Evolutionary conservation across 2,113 vertebrate genomes (phyloP).

Genomic region (Hippopotamus amphibius): DNA sequence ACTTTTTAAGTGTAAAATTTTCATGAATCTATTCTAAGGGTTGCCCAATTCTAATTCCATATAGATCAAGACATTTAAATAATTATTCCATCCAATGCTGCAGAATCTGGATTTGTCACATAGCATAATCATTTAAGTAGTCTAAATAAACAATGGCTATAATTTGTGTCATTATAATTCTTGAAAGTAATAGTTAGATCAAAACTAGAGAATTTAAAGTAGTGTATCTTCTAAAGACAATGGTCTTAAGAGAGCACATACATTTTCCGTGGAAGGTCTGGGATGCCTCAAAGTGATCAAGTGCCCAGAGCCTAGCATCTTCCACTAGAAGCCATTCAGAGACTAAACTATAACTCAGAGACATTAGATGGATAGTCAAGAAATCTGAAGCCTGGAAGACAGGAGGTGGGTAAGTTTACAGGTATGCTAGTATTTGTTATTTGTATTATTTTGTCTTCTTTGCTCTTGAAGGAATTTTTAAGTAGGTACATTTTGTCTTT

Average conservation of each 20-base stretch:
- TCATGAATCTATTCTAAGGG: not conserved
- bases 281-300: not conserved
- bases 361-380: not conserved
- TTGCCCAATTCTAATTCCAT: not conserved
- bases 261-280: not conserved
- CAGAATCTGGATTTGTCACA: not conserved
- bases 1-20: not conserved
- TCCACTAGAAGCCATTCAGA: not conserved
- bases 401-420: conserved; percentile 16
- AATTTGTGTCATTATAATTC: not conserved
- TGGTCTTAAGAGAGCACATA: not conserved
- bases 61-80: conserved; percentile 23
- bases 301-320: not conserved
- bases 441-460: not conserved
- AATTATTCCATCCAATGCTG: not conserved
- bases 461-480: not conserved
- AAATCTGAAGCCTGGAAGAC: not conserved
- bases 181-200: not conserved
- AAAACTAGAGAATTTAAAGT: not conserved
- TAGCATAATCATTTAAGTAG: not conserved
- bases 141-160: not conserved
- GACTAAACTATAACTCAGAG: not conserved
- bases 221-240: not conserved
- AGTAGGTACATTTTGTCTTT: not conserved
- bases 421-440: not conserved